Evolutionary conservation across 2,888 invertebrate species (phyloP).

Genomic region (Tolmerus cingulatus): DNA sequence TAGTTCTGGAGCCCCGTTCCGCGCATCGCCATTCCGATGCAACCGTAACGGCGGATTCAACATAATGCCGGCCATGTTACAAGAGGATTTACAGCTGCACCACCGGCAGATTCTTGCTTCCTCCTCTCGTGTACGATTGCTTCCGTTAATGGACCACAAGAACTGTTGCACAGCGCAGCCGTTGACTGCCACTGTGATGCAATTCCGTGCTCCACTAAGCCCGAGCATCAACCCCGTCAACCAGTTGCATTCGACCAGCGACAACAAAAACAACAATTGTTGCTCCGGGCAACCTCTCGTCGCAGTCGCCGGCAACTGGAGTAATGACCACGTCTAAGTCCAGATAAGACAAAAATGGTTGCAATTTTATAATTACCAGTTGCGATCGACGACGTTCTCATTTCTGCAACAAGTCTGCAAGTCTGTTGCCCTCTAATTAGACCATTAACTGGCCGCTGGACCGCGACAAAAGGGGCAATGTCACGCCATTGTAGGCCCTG

Average conservation of each 20-base stretch:
- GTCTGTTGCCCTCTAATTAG: neutral
- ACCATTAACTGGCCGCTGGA: conserved; percentile 5
- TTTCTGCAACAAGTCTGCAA: neutral
- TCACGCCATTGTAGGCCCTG: neutral
- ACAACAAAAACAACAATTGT: neutral
- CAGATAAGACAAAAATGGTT: neutral
- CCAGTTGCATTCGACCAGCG: neutral
- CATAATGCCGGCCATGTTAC: neutral
- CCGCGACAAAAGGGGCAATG: neutral
- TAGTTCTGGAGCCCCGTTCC: neutral
- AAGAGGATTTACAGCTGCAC: neutral
- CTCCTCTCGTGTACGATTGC: conserved; percentile 6
- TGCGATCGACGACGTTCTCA: neutral
- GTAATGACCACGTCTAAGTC: conserved; percentile 17
- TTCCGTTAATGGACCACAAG: neutral
- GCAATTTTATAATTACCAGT: conserved; percentile 12
- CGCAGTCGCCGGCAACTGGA: neutral
- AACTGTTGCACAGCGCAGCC: neutral
- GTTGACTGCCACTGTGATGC: neutral
- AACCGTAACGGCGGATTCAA: neutral
- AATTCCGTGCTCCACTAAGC: neutral
- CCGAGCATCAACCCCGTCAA: conserved; percentile 8
- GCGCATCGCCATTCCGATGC: neutral
- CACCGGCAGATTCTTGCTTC: conserved; percentile 10
- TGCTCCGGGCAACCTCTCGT: neutral